Conservation (phyloP, 1,140 invertebrate species). For the Pachyrhynchus sulphureomaculatus region DNA sequence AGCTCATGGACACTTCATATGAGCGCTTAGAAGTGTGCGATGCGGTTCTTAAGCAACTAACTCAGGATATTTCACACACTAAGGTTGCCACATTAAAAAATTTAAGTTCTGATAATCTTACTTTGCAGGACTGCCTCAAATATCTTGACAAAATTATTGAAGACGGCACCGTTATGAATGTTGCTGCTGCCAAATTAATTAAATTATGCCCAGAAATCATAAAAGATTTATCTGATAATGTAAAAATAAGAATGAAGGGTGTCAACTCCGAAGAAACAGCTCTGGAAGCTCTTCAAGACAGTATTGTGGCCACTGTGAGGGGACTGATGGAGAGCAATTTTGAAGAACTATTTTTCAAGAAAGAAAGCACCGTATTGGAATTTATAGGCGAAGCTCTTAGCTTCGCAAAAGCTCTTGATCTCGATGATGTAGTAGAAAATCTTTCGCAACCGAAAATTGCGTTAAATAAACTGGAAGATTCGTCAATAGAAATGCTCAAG, state of each 20-base stretch:
- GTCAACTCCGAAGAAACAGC: conserved; percentile 43
- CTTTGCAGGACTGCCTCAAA: conserved; percentile 34
- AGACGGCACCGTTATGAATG: conserved; percentile 28
- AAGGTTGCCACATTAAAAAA: conserved; percentile 41
- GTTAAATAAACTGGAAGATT: conserved; percentile 38
- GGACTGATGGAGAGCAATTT: conserved; percentile 31
- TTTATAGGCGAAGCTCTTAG: conserved; percentile 64
- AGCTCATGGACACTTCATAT: conserved; percentile 41
- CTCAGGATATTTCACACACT: conserved; percentile 41
- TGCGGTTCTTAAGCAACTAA: conserved; percentile 42
- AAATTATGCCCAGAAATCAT: conserved; percentile 47
- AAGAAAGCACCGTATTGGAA: conserved; percentile 45
- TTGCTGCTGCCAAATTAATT: conserved; percentile 46
- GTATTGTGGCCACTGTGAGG: conserved; percentile 41
- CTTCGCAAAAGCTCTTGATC: conserved; percentile 68
- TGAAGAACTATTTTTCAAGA: conserved; percentile 14
- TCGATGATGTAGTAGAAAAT: conserved; percentile 60
- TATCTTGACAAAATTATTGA: conserved; percentile 36
- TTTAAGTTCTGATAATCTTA: conserved; percentile 21
- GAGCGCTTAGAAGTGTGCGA: conserved; percentile 44
- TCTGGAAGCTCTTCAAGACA: conserved; percentile 38
- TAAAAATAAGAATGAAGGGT: conserved; percentile 34
- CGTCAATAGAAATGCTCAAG: conserved; percentile 69
- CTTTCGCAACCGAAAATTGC: conserved; percentile 19
- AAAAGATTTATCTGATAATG: conserved; percentile 38